Percentiles rank a stretch among this genome's conserved stretches.
phyloP scores from a whole-genome alignment of 2,113 vertebrate genomes.

The Silurus meridionalis region DNA sequence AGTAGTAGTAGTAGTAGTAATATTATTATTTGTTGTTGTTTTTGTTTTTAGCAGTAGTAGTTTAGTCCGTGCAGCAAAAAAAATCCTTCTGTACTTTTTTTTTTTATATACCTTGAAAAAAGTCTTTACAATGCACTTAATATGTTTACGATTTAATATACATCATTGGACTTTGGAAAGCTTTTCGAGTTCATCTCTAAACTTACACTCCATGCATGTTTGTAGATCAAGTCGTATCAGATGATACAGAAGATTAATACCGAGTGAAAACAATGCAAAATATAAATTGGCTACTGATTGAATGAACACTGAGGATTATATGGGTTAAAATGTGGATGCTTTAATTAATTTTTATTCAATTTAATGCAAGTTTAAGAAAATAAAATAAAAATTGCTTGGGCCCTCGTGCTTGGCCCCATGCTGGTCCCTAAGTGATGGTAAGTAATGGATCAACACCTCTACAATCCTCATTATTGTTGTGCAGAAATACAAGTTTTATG shows the following conservation, averaged over 20 bases:
- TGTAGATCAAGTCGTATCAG: not conserved
- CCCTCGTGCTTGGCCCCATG: not conserved
- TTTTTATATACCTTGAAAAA: not conserved
- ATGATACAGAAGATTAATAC: not conserved
- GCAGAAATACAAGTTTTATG: constrained; percentile 36
- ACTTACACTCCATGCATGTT: not conserved
- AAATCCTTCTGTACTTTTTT: not conserved
- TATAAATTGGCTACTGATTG: not conserved
- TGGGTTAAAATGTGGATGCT: not conserved
- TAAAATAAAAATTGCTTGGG: not conserved
- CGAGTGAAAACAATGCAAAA: not conserved
- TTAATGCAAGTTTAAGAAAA: not conserved
- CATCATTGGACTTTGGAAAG: not conserved
- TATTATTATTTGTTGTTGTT: not conserved
- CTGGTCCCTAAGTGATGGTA: constrained; percentile 21
- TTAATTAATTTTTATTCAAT: not conserved
- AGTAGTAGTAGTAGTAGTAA: too few relatives aligned
- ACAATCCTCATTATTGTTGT: constrained; percentile 13
- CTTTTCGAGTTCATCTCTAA: not conserved
- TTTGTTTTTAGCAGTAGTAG: not conserved
- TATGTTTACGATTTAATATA: not conserved
- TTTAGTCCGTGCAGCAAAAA: too few relatives aligned
- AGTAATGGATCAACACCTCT: constrained; percentile 2
- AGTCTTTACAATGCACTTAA: not conserved
- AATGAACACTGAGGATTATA: not conserved